phyloP scores from a whole-genome alignment of 2,797 vertebrate genomes.

The Siniperca undulata region DNA sequence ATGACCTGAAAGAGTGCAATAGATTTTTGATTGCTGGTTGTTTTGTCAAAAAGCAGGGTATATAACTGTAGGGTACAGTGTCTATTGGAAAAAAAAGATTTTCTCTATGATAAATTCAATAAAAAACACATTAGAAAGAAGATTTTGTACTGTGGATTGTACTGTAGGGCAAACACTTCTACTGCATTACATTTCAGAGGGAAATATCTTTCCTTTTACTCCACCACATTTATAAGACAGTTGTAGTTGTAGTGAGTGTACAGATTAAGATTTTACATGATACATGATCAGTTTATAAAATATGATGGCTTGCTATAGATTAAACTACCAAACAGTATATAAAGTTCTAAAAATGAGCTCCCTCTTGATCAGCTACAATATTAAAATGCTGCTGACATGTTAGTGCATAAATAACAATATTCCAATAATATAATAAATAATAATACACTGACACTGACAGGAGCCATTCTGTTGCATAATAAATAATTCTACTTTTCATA shows the following conservation, averaged over 20 bases:
- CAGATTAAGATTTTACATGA: neutral
- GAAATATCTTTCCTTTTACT: neutral
- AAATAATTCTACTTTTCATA: neutral
- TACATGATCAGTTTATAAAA: neutral
- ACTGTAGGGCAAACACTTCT: neutral
- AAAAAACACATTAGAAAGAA: neutral
- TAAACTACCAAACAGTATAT: neutral
- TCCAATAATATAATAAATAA: neutral
- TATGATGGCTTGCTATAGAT: neutral
- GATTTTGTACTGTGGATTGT: too few relatives aligned
- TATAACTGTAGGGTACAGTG: too few relatives aligned
- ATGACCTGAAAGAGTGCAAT: slow-evolving; percentile 30
- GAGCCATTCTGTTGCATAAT: neutral
- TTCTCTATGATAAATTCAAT: neutral
- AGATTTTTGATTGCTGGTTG: slow-evolving; percentile 10
- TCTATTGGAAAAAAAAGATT: neutral
- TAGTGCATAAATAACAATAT: neutral
- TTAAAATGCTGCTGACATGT: too few relatives aligned
- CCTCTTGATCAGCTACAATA: too few relatives aligned
- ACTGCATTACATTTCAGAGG: neutral
- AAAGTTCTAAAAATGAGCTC: too few relatives aligned
- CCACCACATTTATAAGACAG: neutral
- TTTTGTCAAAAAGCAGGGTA: neutral
- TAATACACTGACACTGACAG: neutral
- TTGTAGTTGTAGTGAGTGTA: neutral